phyloP scores from a whole-genome alignment of 2,888 invertebrate genomes.

The Spodoptera exigua region DNA sequence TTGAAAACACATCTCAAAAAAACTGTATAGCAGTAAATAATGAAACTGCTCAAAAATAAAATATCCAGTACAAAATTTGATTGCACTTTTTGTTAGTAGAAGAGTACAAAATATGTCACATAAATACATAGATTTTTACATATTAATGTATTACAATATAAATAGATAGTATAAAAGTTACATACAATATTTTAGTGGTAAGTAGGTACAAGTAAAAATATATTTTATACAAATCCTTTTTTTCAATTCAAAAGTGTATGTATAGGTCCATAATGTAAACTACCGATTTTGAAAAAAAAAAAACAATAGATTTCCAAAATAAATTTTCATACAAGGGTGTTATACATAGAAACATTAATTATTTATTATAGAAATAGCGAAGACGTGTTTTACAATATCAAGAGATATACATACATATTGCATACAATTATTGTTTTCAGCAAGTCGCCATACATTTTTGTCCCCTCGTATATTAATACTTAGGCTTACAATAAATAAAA shows the following conservation, averaged over 20 bases:
- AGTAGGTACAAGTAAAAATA: constrained; percentile 40
- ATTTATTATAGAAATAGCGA: constrained; percentile 7
- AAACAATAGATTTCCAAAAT: neutral
- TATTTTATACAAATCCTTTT: constrained; percentile 27
- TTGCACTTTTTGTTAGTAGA: constrained; percentile 40
- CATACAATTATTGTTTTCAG: no score
- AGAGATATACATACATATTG: no score
- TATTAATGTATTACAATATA: constrained; percentile 39
- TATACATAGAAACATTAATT: constrained; percentile 13
- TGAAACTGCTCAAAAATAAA: constrained; percentile 19
- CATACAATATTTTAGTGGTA: constrained; percentile 33
- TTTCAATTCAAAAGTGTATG: neutral
- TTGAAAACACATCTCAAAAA: neutral
- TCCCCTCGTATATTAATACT: no score
- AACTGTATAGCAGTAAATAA: no score
- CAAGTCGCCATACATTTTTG: no score
- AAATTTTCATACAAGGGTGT: constrained; percentile 9
- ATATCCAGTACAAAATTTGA: constrained; percentile 44
- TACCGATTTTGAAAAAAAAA: constrained; percentile 3
- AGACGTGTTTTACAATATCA: constrained; percentile 21
- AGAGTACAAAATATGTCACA: constrained; percentile 52
- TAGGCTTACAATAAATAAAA: no score
- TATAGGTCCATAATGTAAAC: constrained; percentile 5
- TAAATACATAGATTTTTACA: constrained; percentile 16
- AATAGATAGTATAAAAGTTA: constrained; percentile 50